Conservation (phyloP, 2,888 invertebrate genomes). For the Agrilus mali region DNA sequence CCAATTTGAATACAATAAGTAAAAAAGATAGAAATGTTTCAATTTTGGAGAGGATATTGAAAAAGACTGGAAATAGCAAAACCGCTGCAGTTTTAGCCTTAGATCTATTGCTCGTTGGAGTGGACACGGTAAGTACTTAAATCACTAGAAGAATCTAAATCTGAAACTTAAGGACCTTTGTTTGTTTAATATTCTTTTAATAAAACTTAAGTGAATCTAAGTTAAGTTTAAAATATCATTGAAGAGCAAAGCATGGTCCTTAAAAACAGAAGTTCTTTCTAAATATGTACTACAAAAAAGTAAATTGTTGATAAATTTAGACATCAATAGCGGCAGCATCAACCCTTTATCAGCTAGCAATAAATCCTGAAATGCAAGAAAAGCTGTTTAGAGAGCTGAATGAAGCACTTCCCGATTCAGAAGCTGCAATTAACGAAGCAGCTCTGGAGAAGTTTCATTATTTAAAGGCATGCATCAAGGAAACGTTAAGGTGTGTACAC, state of each 20-base stretch:
- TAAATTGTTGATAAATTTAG: conserved; percentile 20
- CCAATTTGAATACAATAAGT: conserved; percentile 24
- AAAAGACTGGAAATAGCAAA: conserved; percentile 43
- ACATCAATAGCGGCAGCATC: conserved; percentile 66
- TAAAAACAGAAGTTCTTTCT: background rate
- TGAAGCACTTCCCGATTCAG: conserved; percentile 39
- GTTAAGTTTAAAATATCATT: no score
- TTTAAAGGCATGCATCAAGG: conserved; percentile 65
- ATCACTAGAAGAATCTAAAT: no score
- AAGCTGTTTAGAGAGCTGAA: conserved; percentile 50
- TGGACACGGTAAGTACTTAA: conserved; percentile 58
- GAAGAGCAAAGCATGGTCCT: background rate
- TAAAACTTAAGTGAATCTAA: no score
- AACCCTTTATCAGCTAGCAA: conserved; percentile 60
- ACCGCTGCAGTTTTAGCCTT: conserved; percentile 59
- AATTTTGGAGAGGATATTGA: conserved; percentile 43
- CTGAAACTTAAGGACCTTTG: background rate
- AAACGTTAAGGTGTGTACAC: conserved; percentile 50
- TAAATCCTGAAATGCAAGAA: conserved; percentile 54
- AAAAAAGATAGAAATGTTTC: conserved; percentile 37
- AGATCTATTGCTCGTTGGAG: conserved; percentile 67
- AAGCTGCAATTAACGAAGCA: conserved; percentile 42
- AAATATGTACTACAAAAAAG: background rate
- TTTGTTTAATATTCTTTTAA: no score
- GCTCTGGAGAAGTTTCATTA: conserved; percentile 55